phyloP scores from a whole-genome alignment of 2,888 invertebrate genomes.

The Tiliacea aurago region DNA sequence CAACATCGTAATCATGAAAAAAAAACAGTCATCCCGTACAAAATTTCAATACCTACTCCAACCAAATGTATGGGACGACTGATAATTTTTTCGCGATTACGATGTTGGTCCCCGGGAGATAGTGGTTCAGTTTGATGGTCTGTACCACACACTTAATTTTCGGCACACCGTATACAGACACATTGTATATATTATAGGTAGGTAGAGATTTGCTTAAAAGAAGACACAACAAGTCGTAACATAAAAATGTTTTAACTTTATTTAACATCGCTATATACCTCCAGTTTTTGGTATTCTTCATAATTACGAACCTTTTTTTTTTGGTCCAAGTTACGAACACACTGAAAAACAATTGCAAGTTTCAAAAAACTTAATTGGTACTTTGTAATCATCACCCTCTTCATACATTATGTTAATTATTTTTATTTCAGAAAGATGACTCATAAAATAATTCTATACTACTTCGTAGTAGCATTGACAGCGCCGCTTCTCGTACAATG shows the following conservation, averaged over 20 bases:
- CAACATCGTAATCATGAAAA: too few species aligned
- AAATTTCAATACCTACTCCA: too few species aligned
- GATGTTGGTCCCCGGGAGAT: too few species aligned
- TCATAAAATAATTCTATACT: conserved; percentile 71
- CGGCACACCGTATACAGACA: too few species aligned
- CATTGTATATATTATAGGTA: too few species aligned
- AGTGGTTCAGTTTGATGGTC: too few species aligned
- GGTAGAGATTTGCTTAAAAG: not conserved
- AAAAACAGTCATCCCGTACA: too few species aligned
- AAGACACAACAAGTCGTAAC: not conserved
- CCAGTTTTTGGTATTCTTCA: not conserved
- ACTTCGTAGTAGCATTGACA: conserved; percentile 73
- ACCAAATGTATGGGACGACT: too few species aligned
- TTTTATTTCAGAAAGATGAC: conserved; percentile 83
- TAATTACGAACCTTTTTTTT: not conserved
- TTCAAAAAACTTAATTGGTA: conserved; percentile 8
- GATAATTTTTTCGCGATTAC: too few species aligned
- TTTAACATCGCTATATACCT: not conserved
- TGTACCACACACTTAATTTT: too few species aligned
- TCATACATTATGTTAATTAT: conserved; percentile 26
- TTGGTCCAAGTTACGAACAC: conserved; percentile 8
- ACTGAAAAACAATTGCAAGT: conserved; percentile 6
- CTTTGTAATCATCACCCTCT: conserved; percentile 2
- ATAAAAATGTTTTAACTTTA: conserved; percentile 5
- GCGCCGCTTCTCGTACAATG: conserved; percentile 78